These are phyloP conservation scores for Pseudochaenichthys georgianus DNA, from an alignment of 2,797 vertebrate species.

Conservation along the genomic window DNA sequence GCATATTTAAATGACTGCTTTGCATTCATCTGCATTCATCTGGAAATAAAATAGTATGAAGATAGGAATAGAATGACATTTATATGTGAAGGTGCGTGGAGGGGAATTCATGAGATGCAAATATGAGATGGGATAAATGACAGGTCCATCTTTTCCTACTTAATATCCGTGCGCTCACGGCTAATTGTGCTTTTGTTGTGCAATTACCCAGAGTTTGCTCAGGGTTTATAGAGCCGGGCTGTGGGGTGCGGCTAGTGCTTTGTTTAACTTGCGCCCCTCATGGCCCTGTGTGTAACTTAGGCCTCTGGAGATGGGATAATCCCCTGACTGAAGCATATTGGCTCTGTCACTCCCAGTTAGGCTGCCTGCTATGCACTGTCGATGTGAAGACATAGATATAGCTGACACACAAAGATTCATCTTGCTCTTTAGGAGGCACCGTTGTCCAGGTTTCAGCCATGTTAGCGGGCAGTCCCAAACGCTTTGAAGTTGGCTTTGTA, in stretches of 20 bases:
- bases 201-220: slow-evolving; percentile 91
- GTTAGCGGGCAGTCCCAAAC: slow-evolving; percentile 22
- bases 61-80: slow-evolving; percentile 54
- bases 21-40: slow-evolving; percentile 85
- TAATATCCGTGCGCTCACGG: slow-evolving; percentile 82
- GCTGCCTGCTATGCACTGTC: slow-evolving; percentile 33
- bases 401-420: slow-evolving; percentile 33
- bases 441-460: slow-evolving; percentile 36
- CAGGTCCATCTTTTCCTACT: slow-evolving; percentile 79
- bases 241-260: slow-evolving; percentile 70
- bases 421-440: slow-evolving; percentile 22
- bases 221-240: slow-evolving; percentile 79
- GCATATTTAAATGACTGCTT: slow-evolving; percentile 87
- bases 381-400: slow-evolving; percentile 32
- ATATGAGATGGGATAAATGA: slow-evolving; percentile 73
- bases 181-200: slow-evolving; percentile 95
- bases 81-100: slow-evolving; percentile 56
- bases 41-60: slow-evolving; percentile 75
- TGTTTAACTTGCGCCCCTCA: slow-evolving; percentile 81
- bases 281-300: slow-evolving; percentile 69
- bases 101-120: slow-evolving; percentile 86
- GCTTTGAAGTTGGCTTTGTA: slow-evolving; percentile 74
- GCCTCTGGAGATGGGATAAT: slow-evolving; percentile 81
- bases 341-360: slow-evolving; percentile 70
- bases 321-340: slow-evolving; percentile 81